A percentile compares a stretch with the other conserved stretches of the same genome.
phyloP scores from a whole-genome alignment of 2,888 invertebrate genomes.

The Hipparchia sbordonii region DNA sequence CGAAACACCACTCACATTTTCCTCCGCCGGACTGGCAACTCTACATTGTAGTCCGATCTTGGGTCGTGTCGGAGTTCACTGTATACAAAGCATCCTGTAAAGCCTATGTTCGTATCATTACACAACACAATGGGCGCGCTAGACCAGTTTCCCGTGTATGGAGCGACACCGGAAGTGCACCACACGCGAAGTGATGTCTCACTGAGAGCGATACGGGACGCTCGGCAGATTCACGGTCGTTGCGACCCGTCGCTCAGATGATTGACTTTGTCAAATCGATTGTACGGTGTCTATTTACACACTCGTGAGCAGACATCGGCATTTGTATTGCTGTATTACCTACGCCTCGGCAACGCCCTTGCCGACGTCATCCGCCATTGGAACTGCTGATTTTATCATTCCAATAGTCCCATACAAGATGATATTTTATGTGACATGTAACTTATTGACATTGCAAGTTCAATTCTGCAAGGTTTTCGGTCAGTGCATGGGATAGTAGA shows the following conservation, averaged over 20 bases:
- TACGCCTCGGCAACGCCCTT: slow-evolving; percentile 57
- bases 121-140: slow-evolving; percentile 40
- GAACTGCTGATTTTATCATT: slow-evolving; percentile 52
- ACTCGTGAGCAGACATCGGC: slow-evolving; percentile 55
- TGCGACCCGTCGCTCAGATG: slow-evolving; percentile 71
- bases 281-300: slow-evolving; percentile 65
- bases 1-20: slow-evolving; percentile 71
- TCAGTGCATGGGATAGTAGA: slow-evolving; percentile 24
- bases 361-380: slow-evolving; percentile 56
- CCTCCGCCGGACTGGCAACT: slow-evolving; percentile 69
- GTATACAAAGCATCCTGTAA: slow-evolving; percentile 48
- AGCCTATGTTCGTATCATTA: slow-evolving; percentile 46
- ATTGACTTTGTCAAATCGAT: slow-evolving; percentile 79
- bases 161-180: slow-evolving; percentile 62
- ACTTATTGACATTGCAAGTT: slow-evolving; percentile 31
- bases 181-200: slow-evolving; percentile 60
- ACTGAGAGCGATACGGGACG: slow-evolving; percentile 58
- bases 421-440: slow-evolving; percentile 37
- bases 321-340: slow-evolving; percentile 49
- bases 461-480: slow-evolving; percentile 22
- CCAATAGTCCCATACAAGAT: slow-evolving; percentile 32
- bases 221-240: slow-evolving; percentile 77
- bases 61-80: slow-evolving; percentile 55
- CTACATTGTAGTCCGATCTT: slow-evolving; percentile 71
- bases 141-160: slow-evolving; percentile 31